phyloP scores from a whole-genome alignment of 2,797 vertebrate species.

The Karalla daura region DNA sequence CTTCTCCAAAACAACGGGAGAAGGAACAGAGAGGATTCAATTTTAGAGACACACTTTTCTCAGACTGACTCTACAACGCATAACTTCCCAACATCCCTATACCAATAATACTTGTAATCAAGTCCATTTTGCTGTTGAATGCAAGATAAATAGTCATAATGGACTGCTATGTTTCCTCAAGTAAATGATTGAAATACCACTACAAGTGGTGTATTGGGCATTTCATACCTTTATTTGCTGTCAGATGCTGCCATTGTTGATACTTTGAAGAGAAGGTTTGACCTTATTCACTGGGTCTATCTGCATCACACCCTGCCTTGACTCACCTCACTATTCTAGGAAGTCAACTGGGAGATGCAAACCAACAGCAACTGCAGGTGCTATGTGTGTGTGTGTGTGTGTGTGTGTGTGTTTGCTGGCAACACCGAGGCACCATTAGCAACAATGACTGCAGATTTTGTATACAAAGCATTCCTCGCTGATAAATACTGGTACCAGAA shows the following conservation, averaged over 20 bases:
- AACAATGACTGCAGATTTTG: conserved; percentile 6
- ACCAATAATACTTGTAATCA: too few species aligned
- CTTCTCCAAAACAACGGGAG: too few species aligned
- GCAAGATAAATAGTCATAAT: too few species aligned
- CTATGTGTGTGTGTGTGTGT: neutral
- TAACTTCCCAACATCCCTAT: too few species aligned
- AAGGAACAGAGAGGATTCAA: too few species aligned
- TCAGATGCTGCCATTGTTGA: neutral
- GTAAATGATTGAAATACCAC: too few species aligned
- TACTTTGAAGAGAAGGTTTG: neutral
- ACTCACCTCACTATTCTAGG: neutral
- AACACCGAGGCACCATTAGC: neutral
- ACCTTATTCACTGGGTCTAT: neutral
- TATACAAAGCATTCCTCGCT: neutral
- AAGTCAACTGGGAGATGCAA: conserved; percentile 6
- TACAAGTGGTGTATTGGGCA: neutral
- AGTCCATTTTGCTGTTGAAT: too few species aligned
- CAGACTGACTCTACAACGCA: too few species aligned
- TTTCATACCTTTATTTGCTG: conserved; percentile 1
- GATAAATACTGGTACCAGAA: neutral
- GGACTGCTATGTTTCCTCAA: too few species aligned
- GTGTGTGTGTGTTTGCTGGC: neutral
- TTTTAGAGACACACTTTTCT: too few species aligned
- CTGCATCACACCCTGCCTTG: neutral
- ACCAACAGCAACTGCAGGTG: neutral